Conservation (phyloP, 2,888 invertebrate genomes). For the Parnassius mnemosyne region DNA sequence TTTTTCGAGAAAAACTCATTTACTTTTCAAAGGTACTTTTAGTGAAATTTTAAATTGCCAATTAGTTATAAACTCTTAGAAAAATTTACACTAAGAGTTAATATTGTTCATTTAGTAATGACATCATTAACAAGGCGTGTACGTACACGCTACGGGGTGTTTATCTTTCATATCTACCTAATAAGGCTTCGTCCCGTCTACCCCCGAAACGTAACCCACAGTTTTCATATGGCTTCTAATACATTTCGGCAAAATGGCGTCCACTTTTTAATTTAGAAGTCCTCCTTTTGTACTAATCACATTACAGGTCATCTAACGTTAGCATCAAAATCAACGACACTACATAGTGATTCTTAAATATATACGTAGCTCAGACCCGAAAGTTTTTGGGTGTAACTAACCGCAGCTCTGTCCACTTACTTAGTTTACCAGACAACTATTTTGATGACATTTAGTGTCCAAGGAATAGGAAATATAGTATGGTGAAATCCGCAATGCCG, state of each 20-base stretch:
- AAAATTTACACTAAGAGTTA: slow-evolving; percentile 12
- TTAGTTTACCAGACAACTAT: slow-evolving; percentile 37
- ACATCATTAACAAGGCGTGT: slow-evolving; percentile 19
- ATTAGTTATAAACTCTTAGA: slow-evolving; percentile 2
- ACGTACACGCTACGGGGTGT: slow-evolving; percentile 25
- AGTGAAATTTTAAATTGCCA: slow-evolving; percentile 3
- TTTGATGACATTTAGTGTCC: slow-evolving; percentile 44
- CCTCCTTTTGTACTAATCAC: slow-evolving; percentile 37
- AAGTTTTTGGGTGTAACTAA: slow-evolving; percentile 41
- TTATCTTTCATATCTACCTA: slow-evolving; percentile 30
- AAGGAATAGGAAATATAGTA: slow-evolving; percentile 28
- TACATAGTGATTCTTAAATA: slow-evolving; percentile 25
- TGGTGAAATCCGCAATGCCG: slow-evolving; percentile 34
- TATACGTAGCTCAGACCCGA: slow-evolving; percentile 33
- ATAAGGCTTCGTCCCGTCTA: slow-evolving; percentile 60
- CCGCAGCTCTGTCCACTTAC: slow-evolving; percentile 33
- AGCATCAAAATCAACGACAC: slow-evolving; percentile 32
- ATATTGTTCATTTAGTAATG: slow-evolving; percentile 18
- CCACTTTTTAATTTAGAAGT: slow-evolving; percentile 45
- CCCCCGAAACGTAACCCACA: slow-evolving; percentile 58
- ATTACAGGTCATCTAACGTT: slow-evolving; percentile 35
- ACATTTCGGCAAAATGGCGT: slow-evolving; percentile 65
- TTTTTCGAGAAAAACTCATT: slow-evolving; percentile 19
- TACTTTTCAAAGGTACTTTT: slow-evolving; percentile 6
- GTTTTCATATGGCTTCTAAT: slow-evolving; percentile 63